Percentiles rank a stretch among this genome's conserved stretches.
These are phyloP conservation scores for Ochropacha duplaris DNA, from an alignment of 2,888 invertebrate species.

Conservation along the genomic window DNA sequence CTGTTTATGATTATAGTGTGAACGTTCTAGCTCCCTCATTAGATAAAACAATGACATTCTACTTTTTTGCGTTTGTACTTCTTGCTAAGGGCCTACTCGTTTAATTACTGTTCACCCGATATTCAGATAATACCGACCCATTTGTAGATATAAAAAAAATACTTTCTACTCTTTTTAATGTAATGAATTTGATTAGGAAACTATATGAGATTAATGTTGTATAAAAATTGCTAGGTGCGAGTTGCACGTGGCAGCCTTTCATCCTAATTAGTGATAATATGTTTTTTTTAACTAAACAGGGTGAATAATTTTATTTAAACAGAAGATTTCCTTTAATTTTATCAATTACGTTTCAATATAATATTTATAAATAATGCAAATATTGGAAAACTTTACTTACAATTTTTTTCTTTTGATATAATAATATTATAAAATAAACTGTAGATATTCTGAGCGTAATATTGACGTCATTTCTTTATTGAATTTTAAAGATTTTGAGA, in stretches of 20 bases:
- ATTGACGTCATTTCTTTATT: conserved; percentile 7
- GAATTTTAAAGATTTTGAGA: conserved; percentile 5
- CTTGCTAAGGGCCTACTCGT: too few species aligned
- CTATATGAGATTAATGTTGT: conserved; percentile 13
- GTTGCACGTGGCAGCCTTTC: conserved; percentile 1
- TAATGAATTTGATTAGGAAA: background rate
- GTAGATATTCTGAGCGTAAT: conserved; percentile 11
- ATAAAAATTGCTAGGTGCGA: background rate
- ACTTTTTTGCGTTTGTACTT: too few species aligned
- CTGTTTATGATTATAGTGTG: background rate
- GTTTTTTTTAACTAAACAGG: conserved; percentile 17
- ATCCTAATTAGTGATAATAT: background rate
- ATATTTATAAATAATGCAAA: background rate
- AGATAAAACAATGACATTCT: background rate
- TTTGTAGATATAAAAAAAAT: background rate
- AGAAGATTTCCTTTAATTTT: background rate
- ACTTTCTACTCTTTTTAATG: background rate
- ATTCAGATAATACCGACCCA: background rate
- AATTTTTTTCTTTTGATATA: background rate
- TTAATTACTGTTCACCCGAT: too few species aligned
- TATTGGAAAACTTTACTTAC: background rate
- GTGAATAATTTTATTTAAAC: conserved; percentile 8
- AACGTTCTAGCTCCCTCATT: background rate
- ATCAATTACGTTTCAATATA: background rate
- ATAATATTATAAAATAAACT: conserved; percentile 3